Base-by-base conservation (phyloP, 2,797 vertebrate genomes). In the Tokudaia muenninki region DNA sequence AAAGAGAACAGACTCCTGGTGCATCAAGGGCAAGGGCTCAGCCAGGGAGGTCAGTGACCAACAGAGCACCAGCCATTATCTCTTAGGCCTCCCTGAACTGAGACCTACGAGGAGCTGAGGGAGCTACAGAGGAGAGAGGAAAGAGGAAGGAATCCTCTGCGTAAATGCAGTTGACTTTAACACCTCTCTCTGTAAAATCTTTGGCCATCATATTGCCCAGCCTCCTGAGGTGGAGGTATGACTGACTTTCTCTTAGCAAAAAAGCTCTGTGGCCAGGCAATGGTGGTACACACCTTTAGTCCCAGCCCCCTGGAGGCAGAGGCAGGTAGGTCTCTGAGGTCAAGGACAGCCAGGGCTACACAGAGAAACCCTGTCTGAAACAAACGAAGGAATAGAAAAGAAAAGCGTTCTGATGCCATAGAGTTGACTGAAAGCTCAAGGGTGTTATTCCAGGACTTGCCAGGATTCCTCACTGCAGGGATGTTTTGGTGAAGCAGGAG, bases 31-130 rank as follows among this genome's bases (percentile, higher is more conserved):
- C 57, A 11, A 17, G 74, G 3, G 11, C 41, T 81, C 1, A 10
- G 21, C 88, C 17, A 7, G 1, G 90, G 50, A 61, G 57, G 79
- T 75, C 84, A 24, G 4, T 82, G 37, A 67, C 10, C 9, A 21
- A 9, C 80, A 52, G 6, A 37, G 26, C 57, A 4, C 7, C 2
- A 3, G 29, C 10, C 8, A 1, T 50, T 1, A 19, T 29, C 1
- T 47, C 22, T 37, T 31, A 0, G 37, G n/a, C 1, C 19, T 5
- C 91, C 86, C 34, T 22, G 70, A 87, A 50, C 63, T 77, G 67
- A 59, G 63, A 12, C 67, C 0, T 11, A 70, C 78, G 77, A 31
- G 50, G 50, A 84, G 19, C 34, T 41, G 29, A 75, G 31, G 37
- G 3, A 47, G 4, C 17, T 63, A 6, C 16, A 5, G 59, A 81